Conservation (phyloP, 2,113 vertebrate species). For the Blennius ocellaris region DNA sequence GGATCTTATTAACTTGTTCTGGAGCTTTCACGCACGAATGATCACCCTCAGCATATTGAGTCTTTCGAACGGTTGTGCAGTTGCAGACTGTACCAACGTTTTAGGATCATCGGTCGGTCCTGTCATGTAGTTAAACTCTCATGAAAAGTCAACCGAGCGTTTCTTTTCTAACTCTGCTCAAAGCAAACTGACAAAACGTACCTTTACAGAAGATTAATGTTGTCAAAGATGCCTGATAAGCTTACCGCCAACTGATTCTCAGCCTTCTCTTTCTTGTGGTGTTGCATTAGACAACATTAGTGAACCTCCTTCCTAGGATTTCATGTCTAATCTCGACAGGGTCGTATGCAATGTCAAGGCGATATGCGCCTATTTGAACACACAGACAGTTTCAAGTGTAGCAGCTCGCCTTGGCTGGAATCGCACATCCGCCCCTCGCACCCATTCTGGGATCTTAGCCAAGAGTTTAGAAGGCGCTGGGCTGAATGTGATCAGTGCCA, state of each 20-base stretch:
- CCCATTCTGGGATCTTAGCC: conserved; percentile 27
- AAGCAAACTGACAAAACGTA: too few species aligned
- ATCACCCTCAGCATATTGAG: not conserved
- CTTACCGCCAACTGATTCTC: not conserved
- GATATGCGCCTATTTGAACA: not conserved
- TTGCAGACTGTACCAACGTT: not conserved
- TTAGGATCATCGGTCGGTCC: too few species aligned
- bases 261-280: too few species aligned
- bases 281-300: too few species aligned
- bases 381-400: not conserved
- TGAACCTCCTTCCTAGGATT: not conserved
- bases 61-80: not conserved
- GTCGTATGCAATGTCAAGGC: not conserved
- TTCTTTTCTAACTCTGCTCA: too few species aligned
- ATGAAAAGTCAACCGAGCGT: too few species aligned
- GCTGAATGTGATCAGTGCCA: not conserved
- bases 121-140: too few species aligned
- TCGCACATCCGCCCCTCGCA: not conserved
- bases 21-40: not conserved
- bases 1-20: not conserved
- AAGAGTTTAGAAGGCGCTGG: conserved; percentile 6
- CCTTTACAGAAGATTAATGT: not conserved
- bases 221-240: not conserved
- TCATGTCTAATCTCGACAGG: not conserved
- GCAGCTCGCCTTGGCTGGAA: conserved; percentile 9